A percentile compares a stretch with the other conserved stretches of the same genome.
Evolutionary conservation across 2,113 vertebrate species (phyloP).

Genomic region (Delphinus delphis): DNA sequence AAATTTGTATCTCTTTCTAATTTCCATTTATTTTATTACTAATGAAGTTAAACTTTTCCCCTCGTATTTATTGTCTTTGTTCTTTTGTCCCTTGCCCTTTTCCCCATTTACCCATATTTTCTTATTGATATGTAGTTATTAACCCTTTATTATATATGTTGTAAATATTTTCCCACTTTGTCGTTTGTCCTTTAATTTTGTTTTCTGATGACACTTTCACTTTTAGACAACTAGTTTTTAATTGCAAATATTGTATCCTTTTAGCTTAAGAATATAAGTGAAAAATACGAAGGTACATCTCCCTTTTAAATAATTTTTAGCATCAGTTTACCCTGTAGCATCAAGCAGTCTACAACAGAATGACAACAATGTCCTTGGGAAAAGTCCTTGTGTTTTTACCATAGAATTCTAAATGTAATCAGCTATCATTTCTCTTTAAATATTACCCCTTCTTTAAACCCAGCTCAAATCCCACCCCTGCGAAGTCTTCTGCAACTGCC

Average conservation of each 20-base stretch:
- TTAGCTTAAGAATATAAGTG: neutral
- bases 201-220: neutral
- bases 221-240: neutral
- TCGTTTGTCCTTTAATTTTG: conserved; percentile 18
- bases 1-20: neutral
- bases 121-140: neutral
- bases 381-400: neutral
- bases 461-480: neutral
- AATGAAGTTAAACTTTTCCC: neutral
- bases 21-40: conserved; percentile 33
- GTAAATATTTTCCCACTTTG: conserved; percentile 19
- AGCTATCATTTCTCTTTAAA: neutral
- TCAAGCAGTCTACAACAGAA: neutral
- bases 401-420: neutral
- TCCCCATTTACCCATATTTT: neutral
- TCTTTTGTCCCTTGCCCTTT: neutral
- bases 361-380: neutral
- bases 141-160: neutral
- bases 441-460: neutral
- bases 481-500: neutral
- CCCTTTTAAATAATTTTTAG: neutral
- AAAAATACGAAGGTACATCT: neutral
- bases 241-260: neutral
- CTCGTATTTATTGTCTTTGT: neutral
- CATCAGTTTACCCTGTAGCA: neutral